A percentile compares a stretch with the other conserved stretches of the same genome.
phyloP scores from a whole-genome alignment of 2,888 invertebrate species.

The Cephus rjabovi region DNA sequence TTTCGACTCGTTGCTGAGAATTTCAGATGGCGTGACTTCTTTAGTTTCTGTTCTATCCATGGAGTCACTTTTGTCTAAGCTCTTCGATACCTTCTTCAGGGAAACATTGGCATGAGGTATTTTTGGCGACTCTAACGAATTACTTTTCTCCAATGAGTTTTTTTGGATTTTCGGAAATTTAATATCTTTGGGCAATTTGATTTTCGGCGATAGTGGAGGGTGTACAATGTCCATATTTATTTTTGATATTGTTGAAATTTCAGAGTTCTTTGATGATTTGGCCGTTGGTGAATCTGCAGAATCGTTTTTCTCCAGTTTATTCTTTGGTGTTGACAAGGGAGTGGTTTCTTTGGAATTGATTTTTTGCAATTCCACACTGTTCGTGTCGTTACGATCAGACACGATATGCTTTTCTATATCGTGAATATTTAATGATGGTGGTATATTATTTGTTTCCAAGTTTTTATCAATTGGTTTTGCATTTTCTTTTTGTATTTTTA shows the following conservation, averaged over 20 bases:
- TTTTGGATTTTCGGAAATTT: background rate
- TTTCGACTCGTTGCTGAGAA: background rate
- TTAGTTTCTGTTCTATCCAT: background rate
- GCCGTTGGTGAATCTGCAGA: background rate
- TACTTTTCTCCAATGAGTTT: background rate
- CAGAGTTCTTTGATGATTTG: background rate
- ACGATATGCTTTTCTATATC: background rate
- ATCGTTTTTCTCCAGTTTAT: background rate
- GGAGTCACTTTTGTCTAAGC: background rate
- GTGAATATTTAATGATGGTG: background rate
- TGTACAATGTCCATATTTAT: background rate
- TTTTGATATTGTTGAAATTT: background rate
- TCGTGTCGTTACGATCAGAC: background rate
- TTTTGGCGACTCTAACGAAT: background rate
- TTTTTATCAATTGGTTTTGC: background rate
- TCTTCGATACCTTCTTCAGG: background rate
- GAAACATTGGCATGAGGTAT: background rate
- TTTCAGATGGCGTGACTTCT: background rate
- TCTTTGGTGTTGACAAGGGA: background rate
- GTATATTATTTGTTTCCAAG: background rate
- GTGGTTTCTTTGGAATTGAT: background rate
- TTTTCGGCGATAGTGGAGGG: background rate
- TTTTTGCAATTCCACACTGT: background rate
- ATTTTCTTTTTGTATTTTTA: background rate
- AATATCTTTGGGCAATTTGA: background rate